Evolutionary conservation across 2,888 invertebrate species (phyloP), one percentile per base, ranked within the genome.

Genomic region (Lasiommata megera): DNA sequence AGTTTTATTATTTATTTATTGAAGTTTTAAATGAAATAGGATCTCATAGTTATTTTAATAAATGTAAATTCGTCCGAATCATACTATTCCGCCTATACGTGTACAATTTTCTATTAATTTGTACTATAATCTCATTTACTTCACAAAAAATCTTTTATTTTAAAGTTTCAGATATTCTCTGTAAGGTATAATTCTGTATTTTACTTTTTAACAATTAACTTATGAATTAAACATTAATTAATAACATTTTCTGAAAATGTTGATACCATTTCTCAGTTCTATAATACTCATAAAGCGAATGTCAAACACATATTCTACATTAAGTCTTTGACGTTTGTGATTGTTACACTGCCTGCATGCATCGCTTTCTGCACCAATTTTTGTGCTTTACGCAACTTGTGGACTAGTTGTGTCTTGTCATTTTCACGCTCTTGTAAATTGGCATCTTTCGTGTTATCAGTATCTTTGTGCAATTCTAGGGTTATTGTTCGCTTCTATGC

Each of bases 331-430:
- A 68, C 73, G 68, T 75, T 76, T 74, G 77, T 69, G 61, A 60
- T 62, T 59, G 57, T 54, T 53, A 72, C 77, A 76, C 77, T 71
- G 78, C 79, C 77, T 79, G 80, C 82, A 80, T 79, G 79, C 60
- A 62, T 73, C 72, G 87, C 83, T 83, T 73, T 68, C 74, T 80
- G 88, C 87, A 90, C 88, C 82, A 70, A 60, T 60, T 70, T 65
- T 73, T 71, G 70, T 69, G 70, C 72, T 69, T 41, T 67, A 80
- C 80, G 73, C 85, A 83, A 83, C 77, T 70, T 68, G 72, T 72
- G 72, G 73, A 79, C 75, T 76, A 90, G 93, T 85, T 86, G 83
- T 81, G 80, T 75, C 71, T 70, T 72, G 76, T 83, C 86, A 85
- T 80, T 69, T 73, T 75, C 82, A 83, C 80, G 75, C 78, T 83